A percentile compares a stretch with the other conserved stretches of the same genome.
phyloP scores from a whole-genome alignment of 2,113 vertebrate species.

The Bubalus kerabau region DNA sequence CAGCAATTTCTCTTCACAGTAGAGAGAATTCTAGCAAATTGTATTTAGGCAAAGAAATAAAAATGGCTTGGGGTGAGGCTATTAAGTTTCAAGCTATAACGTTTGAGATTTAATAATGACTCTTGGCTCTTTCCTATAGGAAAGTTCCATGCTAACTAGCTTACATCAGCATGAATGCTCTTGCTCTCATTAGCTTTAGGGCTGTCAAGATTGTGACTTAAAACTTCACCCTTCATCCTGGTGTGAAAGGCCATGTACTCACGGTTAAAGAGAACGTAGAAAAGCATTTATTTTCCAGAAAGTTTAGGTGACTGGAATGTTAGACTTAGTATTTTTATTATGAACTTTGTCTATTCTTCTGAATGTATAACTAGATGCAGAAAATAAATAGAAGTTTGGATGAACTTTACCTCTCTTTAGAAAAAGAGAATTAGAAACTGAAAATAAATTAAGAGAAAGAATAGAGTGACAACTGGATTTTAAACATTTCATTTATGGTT shows the following conservation, averaged over 20 bases:
- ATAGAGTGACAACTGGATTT: neutral
- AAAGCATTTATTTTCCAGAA: slow-evolving; percentile 45
- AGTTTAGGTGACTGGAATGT: slow-evolving; percentile 35
- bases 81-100: slow-evolving; percentile 41
- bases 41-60: slow-evolving; percentile 56
- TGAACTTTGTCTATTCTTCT: neutral
- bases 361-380: neutral
- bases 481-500: neutral
- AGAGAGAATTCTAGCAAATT: slow-evolving; percentile 33
- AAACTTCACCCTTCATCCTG: slow-evolving; percentile 39
- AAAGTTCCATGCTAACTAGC: neutral
- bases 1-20: slow-evolving; percentile 51
- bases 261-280: neutral
- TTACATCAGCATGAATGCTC: slow-evolving; percentile 33
- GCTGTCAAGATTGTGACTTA: slow-evolving; percentile 21
- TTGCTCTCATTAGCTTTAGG: slow-evolving; percentile 41
- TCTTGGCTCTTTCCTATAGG: slow-evolving; percentile 39
- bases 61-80: slow-evolving; percentile 46
- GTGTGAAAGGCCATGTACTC: neutral
- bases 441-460: neutral
- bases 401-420: neutral
- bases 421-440: slow-evolving; percentile 17
- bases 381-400: neutral
- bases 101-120: slow-evolving; percentile 53
- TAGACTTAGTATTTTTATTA: slow-evolving; percentile 23